Evolutionary conservation across 2,888 invertebrate genomes (phyloP), one percentile per base, ranked within the genome.

Genomic region (Hymenopus coronatus): DNA sequence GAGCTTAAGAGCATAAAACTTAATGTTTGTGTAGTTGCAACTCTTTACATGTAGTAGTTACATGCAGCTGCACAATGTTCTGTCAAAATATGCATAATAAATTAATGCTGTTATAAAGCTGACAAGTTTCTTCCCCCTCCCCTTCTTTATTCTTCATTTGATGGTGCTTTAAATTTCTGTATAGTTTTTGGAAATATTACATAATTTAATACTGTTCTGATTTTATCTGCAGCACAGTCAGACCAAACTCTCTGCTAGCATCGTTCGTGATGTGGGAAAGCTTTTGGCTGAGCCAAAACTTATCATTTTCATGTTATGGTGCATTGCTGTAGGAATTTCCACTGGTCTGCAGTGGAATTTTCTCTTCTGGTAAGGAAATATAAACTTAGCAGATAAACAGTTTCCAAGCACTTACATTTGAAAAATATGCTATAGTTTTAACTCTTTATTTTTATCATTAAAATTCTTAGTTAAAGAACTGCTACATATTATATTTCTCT

Each of bases 341-440:
- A 98, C 97, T 0, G 98, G 97, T 0, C 93, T 98, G 0, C 94
- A 98, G 30, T 98, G 98, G 97, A 96, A 97, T 91, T 98, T 98
- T 92, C 93, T 98, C 0, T 97, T 98, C 92, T 98, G 97, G 97
- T 94, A 92, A 90, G 90, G 4, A 40, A 40, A 9, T 9, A 12
- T 40, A 1, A n/a, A 88, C 87, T 89, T 82, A 40, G 1, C 40
- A 40, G 40, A 40, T 0, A 40, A 40, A 12, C 40, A 12, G 40
- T 12, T 40, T 40, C 2, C 3, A 40, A 40, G 40, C 81, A 4
- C 33, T 84, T 84, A 20, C 2, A 27, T 20, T 3, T 83, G 9
- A 4, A 3, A 83, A 28, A 40, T 40, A 40, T 40, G 40, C 12
- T 33, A 40, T 40, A 1, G 9, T 40, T 40, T 6, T 33, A 12